phyloP scores from a whole-genome alignment of 2,888 invertebrate species.

The Aplocera efformata region DNA sequence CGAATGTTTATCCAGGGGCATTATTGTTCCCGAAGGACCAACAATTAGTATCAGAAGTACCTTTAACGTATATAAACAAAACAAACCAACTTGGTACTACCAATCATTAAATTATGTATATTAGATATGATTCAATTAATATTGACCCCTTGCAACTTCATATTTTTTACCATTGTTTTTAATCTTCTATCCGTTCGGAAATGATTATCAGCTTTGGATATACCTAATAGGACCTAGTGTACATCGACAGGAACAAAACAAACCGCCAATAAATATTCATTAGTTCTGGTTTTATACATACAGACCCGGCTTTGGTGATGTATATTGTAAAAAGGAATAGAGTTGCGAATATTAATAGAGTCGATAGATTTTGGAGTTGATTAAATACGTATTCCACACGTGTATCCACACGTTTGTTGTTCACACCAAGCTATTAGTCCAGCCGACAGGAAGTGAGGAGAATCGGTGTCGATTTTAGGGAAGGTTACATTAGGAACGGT shows the following conservation, averaged over 20 bases:
- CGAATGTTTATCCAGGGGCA: constrained; percentile 67
- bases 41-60: constrained; percentile 55
- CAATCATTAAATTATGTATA: no score
- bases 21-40: constrained; percentile 57
- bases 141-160: no score
- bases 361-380: constrained; percentile 16
- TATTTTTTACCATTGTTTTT: constrained; percentile 3
- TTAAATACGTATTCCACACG: constrained; percentile 19
- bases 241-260: constrained; percentile 40
- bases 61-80: constrained; percentile 42
- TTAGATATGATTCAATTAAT: no score
- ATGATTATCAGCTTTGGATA: constrained; percentile 34
- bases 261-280: constrained; percentile 54
- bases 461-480: constrained; percentile 75
- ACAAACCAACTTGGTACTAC: constrained; percentile 19
- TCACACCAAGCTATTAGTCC: constrained; percentile 39
- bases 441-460: constrained; percentile 74
- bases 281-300: constrained; percentile 37
- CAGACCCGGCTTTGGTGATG: constrained; percentile 38
- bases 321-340: constrained; percentile 15
- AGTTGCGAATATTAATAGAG: constrained; percentile 24
- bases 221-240: constrained; percentile 17
- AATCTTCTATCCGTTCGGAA: not conserved
- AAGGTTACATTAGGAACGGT: constrained; percentile 67
- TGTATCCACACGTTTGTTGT: constrained; percentile 37